A percentile compares a stretch with the other conserved stretches of the same genome.
Evolutionary conservation across 2,113 vertebrate species (phyloP).

Genomic region (Menura novaehollandiae): DNA sequence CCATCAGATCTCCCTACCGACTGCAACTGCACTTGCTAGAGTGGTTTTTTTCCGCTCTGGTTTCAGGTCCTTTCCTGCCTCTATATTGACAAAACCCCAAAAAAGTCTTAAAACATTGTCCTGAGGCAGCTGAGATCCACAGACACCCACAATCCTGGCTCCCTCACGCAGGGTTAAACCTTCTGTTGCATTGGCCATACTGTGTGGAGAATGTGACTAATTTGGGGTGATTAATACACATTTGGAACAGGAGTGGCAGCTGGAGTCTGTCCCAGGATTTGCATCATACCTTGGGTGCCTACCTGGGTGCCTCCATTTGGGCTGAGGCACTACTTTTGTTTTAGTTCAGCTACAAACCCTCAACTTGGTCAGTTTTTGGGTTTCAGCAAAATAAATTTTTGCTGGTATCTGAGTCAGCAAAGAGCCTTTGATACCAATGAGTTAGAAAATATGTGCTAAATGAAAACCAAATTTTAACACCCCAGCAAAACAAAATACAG

Average conservation of each 20-base stretch:
- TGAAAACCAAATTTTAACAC: not conserved
- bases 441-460: not conserved
- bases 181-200: not conserved
- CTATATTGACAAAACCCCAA: not conserved
- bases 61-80: not conserved
- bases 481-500: not conserved
- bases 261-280: not conserved
- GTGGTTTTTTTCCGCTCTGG: not conserved
- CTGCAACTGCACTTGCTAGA: not conserved
- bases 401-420: not conserved
- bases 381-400: not conserved
- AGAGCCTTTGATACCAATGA: not conserved
- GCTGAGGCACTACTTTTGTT: not conserved
- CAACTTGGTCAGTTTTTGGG: not conserved
- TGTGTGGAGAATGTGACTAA: not conserved
- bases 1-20: not conserved
- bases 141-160: rapidly evolving
- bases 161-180: rapidly evolving
- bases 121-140: not conserved
- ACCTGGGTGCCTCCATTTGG: not conserved
- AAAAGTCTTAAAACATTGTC: not conserved
- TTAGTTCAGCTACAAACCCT: not conserved
- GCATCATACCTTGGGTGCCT: not conserved
- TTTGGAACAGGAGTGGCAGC: not conserved
- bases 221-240: not conserved